phyloP scores from a whole-genome alignment of 2,113 vertebrate species.

The Corythaeola cristata region DNA sequence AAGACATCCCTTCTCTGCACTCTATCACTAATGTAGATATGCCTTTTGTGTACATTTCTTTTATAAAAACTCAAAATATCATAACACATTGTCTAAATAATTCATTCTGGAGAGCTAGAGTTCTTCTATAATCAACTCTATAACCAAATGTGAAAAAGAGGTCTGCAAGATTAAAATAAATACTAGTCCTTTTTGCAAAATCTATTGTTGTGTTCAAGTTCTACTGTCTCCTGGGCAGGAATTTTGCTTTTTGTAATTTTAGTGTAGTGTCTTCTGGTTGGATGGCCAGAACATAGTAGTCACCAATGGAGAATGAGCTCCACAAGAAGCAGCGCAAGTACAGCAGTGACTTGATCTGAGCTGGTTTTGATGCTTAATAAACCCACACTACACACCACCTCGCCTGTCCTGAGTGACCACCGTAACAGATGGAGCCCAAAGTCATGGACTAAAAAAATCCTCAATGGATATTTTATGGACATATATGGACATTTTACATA shows the following conservation, averaged over 20 bases:
- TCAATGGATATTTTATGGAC: neutral
- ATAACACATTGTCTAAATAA: neutral
- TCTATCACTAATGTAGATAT: neutral
- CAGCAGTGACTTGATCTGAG: neutral
- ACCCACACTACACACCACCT: neutral
- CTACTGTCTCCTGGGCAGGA: neutral
- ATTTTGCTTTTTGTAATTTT: neutral
- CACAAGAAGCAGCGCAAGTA: neutral
- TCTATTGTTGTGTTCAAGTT: neutral
- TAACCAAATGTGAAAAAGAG: neutral
- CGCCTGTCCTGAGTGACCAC: neutral
- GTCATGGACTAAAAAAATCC: neutral
- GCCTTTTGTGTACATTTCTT: neutral
- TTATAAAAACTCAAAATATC: neutral
- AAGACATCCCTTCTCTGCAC: neutral
- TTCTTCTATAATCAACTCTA: neutral
- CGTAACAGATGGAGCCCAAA: neutral
- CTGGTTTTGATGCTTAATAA: neutral
- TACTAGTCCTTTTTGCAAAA: neutral
- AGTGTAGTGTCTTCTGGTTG: neutral
- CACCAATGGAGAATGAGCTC: neutral
- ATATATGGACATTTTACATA: neutral
- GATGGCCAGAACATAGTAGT: neutral
- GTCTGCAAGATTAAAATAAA: neutral
- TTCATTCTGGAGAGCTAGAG: neutral